Conservation (phyloP, 2,888 invertebrate genomes). For the Hesperia comma region DNA sequence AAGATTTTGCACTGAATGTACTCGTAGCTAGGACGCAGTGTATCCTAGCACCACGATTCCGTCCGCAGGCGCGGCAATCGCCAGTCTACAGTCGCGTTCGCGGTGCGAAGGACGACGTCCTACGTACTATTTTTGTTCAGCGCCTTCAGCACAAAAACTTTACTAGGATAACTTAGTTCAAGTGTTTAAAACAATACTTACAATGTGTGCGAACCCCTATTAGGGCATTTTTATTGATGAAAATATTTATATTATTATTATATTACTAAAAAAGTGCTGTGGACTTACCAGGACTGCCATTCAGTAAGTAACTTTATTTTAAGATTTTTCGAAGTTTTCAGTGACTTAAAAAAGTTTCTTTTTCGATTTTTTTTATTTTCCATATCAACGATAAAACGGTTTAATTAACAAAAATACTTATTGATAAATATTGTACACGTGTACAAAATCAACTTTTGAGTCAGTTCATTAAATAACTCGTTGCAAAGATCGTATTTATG, state of each 20-base stretch:
- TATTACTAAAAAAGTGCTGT: conserved; percentile 12
- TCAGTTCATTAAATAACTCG: no score
- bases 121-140: not conserved
- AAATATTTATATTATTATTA: not conserved
- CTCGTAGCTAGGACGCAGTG: conserved; percentile 13
- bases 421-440: not conserved
- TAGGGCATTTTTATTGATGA: not conserved
- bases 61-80: conserved; percentile 28
- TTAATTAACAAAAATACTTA: not conserved
- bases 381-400: not conserved
- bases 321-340: conserved; percentile 2
- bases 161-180: not conserved
- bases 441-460: no score
- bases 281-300: conserved; percentile 18
- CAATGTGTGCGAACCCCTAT: not conserved
- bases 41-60: conserved; percentile 1
- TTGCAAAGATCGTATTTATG: no score
- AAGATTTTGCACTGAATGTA: conserved; percentile 7
- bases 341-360: no score
- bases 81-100: conserved; percentile 24
- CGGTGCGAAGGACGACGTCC: conserved; percentile 20
- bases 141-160: conserved; percentile 4
- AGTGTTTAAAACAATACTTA: not conserved
- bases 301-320: conserved; percentile 21
- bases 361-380: no score